These are phyloP conservation scores for Glyphotaelius pellucidus DNA, from an alignment of 2,888 invertebrate genomes.

Conservation along the genomic window DNA sequence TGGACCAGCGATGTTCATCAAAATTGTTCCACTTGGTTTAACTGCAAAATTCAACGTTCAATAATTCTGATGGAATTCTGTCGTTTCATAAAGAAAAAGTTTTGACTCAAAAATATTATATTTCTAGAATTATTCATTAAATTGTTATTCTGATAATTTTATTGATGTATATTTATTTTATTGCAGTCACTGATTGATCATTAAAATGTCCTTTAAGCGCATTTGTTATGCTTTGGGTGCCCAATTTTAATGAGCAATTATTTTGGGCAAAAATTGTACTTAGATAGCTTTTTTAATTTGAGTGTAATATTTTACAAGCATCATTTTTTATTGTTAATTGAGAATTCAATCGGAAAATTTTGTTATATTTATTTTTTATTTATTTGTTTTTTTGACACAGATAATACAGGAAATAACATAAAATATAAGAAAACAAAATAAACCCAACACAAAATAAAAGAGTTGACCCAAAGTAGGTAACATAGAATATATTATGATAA, in stretches of 20 bases:
- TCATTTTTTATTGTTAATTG: not conserved
- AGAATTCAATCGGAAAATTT: too few relatives aligned
- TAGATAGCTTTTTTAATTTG: not conserved
- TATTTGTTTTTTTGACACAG: too few relatives aligned
- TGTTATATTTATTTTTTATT: too few relatives aligned
- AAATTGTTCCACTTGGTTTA: not conserved
- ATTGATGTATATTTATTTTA: not conserved
- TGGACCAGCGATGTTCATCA: not conserved
- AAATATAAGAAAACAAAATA: too few relatives aligned
- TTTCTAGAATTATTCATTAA: not conserved
- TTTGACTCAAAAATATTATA: not conserved
- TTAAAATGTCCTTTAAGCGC: not conserved
- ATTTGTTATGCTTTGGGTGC: not conserved
- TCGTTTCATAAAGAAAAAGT: not conserved
- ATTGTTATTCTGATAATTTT: not conserved
- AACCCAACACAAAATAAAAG: too few relatives aligned
- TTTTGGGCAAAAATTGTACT: not conserved
- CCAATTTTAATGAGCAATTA: not conserved
- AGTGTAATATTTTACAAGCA: not conserved
- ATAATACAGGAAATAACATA: too few relatives aligned
- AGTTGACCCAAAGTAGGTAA: too few relatives aligned
- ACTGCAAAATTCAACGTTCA: not conserved
- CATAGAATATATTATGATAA: too few relatives aligned
- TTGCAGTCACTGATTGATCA: not conserved
- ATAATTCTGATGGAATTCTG: not conserved